These are phyloP conservation scores for Craseonycteris thonglongyai DNA, from an alignment of 2,113 vertebrate species.

Conservation along the genomic window DNA sequence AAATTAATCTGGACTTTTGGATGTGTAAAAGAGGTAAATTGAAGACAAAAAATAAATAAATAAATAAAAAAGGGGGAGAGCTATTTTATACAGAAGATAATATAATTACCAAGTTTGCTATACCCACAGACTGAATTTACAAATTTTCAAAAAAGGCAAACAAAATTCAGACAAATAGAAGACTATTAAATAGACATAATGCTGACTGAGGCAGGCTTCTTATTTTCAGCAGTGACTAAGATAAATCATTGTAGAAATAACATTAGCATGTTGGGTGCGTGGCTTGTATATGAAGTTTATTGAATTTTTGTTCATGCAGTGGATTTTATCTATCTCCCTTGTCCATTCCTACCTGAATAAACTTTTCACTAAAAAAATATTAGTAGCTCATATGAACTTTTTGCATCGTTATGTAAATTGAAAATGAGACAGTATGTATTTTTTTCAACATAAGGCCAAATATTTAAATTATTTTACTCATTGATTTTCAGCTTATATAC, in stretches of 20 bases:
- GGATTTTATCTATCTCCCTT: background rate
- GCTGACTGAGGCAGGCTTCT: background rate
- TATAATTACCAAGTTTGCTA: background rate
- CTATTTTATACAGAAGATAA: background rate
- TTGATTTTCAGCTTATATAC: background rate
- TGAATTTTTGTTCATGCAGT: background rate
- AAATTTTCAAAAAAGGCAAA: background rate
- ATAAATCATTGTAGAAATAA: background rate
- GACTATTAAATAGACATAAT: background rate
- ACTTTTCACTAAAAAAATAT: constrained; percentile 1
- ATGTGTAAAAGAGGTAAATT: background rate
- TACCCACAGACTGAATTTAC: background rate
- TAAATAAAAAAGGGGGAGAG: background rate
- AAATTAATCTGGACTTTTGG: background rate
- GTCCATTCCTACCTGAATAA: background rate
- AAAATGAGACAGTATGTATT: background rate
- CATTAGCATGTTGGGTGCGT: background rate
- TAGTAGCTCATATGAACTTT: background rate
- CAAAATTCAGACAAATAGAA: background rate
- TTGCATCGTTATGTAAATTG: background rate
- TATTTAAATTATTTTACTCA: constrained; percentile 6
- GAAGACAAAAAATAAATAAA: background rate
- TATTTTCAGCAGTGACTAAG: background rate
- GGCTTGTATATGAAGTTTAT: background rate
- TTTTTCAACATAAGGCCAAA: background rate